Evolutionary conservation across 2,113 vertebrate genomes (phyloP).

Genomic region (Cavia porcellus): DNA sequence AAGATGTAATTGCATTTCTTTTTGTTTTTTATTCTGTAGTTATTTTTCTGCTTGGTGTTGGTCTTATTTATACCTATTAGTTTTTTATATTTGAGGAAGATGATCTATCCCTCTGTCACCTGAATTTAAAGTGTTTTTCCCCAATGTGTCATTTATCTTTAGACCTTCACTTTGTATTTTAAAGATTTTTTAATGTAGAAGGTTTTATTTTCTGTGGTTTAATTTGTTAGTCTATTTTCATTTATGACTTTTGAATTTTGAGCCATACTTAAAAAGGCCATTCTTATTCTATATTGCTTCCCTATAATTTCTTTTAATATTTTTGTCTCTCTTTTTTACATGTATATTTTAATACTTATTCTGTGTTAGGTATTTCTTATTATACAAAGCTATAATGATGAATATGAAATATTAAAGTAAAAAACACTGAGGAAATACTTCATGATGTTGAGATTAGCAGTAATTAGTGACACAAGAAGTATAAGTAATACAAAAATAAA

Average conservation of each 20-base stretch:
- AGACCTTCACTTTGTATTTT: background rate
- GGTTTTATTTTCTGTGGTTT: slow-evolving; percentile 15
- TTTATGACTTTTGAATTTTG: slow-evolving; percentile 15
- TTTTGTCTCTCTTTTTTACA: slow-evolving; percentile 14
- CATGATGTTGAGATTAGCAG: background rate
- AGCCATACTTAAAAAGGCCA: background rate
- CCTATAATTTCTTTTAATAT: background rate
- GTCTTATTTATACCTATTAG: background rate
- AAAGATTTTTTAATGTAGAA: background rate
- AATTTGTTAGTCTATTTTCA: background rate
- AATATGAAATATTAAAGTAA: background rate
- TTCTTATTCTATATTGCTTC: slow-evolving; percentile 3
- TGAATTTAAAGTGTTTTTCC: slow-evolving; percentile 53
- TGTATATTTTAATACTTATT: slow-evolving; percentile 17
- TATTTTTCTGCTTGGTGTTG: background rate
- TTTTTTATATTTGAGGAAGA: slow-evolving; percentile 28
- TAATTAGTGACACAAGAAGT: background rate
- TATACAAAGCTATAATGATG: background rate
- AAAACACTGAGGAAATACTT: background rate
- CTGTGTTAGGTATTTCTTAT: slow-evolving; percentile 1
- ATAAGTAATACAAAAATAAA: background rate
- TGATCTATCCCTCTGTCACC: background rate
- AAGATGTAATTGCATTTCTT: background rate
- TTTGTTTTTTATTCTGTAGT: background rate
- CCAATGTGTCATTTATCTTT: slow-evolving; percentile 35